Evolutionary conservation across 2,888 invertebrate genomes (phyloP).

Genomic region (Nephrotoma flavescens): DNA sequence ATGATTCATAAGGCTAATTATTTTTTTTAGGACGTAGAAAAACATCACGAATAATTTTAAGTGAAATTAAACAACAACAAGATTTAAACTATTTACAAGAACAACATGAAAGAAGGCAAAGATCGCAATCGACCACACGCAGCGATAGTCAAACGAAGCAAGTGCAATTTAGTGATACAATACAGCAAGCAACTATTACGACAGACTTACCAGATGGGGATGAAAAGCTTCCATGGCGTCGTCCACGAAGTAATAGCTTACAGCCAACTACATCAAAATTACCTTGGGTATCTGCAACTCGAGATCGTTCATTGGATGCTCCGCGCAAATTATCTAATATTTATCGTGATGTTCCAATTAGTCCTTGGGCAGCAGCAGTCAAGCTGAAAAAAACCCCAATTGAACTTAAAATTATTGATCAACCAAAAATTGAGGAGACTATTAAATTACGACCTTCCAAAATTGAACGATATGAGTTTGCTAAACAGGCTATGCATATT

Average conservation of each 20-base stretch:
- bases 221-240: slow-evolving; percentile 40
- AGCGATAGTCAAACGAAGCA: neutral
- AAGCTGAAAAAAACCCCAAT: slow-evolving; percentile 35
- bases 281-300: slow-evolving; percentile 28
- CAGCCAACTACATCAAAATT: slow-evolving; percentile 27
- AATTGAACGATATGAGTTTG: slow-evolving; percentile 36
- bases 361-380: slow-evolving; percentile 49
- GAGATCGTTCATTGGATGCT: slow-evolving; percentile 34
- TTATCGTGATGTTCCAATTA: slow-evolving; percentile 19
- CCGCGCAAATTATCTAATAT: slow-evolving; percentile 25
- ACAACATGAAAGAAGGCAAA: neutral
- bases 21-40: slow-evolving; percentile 13
- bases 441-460: slow-evolving; percentile 44
- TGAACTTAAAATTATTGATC: slow-evolving; percentile 25
- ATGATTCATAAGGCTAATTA: neutral
- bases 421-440: slow-evolving; percentile 27
- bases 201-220: slow-evolving; percentile 34
- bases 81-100: slow-evolving; percentile 1
- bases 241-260: slow-evolving; percentile 29
- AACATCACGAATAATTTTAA: slow-evolving; percentile 15
- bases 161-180: neutral
- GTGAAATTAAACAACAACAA: slow-evolving; percentile 6
- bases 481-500: slow-evolving; percentile 35
- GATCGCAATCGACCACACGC: neutral
- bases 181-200: slow-evolving; percentile 13